Conservation (phyloP, 2,888 invertebrate genomes). For the Elysia crispata region DNA sequence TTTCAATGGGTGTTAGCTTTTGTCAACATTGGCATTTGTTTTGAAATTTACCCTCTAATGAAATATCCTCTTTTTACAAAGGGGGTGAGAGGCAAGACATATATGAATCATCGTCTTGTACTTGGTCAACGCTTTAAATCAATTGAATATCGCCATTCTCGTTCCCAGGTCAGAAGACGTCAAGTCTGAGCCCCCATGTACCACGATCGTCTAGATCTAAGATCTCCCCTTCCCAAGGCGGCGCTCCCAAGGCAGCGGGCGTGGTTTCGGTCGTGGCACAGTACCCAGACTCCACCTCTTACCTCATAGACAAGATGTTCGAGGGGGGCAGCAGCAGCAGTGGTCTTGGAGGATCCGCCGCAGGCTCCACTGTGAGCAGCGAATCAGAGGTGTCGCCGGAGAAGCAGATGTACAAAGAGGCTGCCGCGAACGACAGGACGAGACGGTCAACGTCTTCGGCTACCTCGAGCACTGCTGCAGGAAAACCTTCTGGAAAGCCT, state of each 20-base stretch:
- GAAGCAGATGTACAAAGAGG: slow-evolving; percentile 65
- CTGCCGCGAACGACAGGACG: slow-evolving; percentile 57
- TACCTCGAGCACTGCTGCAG: not conserved
- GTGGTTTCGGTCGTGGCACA: not conserved
- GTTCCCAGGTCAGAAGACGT: too few relatives aligned
- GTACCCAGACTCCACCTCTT: slow-evolving; percentile 60
- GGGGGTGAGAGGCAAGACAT: too few relatives aligned
- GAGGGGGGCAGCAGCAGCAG: slow-evolving; percentile 50
- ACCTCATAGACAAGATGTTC: slow-evolving; percentile 71
- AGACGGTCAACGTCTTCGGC: not conserved
- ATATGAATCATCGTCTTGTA: too few relatives aligned
- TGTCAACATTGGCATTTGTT: too few relatives aligned
- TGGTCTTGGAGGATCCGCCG: not conserved
- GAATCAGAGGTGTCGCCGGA: slow-evolving; percentile 56
- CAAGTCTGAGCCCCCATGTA: too few relatives aligned
- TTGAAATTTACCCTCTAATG: too few relatives aligned
- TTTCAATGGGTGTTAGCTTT: too few relatives aligned
- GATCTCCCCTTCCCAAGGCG: slow-evolving; percentile 20
- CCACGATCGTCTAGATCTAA: slow-evolving; percentile 12
- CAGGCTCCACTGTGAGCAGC: not conserved
- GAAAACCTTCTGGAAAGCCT: not conserved
- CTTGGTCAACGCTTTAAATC: too few relatives aligned
- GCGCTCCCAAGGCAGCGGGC: slow-evolving; percentile 34
- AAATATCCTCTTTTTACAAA: too few relatives aligned
- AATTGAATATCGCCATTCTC: too few relatives aligned